Evolutionary conservation across 2,888 invertebrate genomes (phyloP).

Genomic region (Frankliniella intonsa): DNA sequence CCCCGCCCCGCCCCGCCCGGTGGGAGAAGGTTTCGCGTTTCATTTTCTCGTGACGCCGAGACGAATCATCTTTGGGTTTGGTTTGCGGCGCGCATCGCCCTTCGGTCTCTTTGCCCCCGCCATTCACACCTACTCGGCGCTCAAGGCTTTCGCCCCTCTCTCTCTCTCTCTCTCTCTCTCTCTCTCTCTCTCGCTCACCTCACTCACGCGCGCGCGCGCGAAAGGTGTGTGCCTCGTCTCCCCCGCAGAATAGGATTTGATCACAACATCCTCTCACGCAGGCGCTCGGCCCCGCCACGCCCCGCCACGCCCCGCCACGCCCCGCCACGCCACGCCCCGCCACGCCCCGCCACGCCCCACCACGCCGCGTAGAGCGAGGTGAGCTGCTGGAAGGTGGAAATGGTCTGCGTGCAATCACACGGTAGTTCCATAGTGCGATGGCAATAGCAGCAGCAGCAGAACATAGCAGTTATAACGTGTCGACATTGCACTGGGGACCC

Average conservation of each 20-base stretch:
- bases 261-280: constrained; percentile 9
- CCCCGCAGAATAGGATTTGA: constrained; percentile 3
- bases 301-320: background rate
- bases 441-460: background rate
- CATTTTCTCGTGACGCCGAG: too few species aligned
- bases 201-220: background rate
- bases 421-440: background rate
- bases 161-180: constrained; percentile 17
- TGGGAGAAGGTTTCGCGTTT: too few species aligned
- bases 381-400: background rate
- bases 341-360: background rate
- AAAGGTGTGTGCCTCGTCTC: background rate
- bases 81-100: too few species aligned
- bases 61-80: too few species aligned
- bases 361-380: background rate
- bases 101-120: too few species aligned
- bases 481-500: too few species aligned
- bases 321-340: background rate
- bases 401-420: background rate
- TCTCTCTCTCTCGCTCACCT: background rate
- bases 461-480: background rate
- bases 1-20: too few species aligned
- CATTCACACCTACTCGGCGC: too few species aligned
- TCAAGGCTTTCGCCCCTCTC: background rate
- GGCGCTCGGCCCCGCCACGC: background rate